Percentiles rank a stretch among this genome's conserved stretches.
phyloP scores from a whole-genome alignment of 1,140 invertebrate species.

The Drosophila virilis region DNA sequence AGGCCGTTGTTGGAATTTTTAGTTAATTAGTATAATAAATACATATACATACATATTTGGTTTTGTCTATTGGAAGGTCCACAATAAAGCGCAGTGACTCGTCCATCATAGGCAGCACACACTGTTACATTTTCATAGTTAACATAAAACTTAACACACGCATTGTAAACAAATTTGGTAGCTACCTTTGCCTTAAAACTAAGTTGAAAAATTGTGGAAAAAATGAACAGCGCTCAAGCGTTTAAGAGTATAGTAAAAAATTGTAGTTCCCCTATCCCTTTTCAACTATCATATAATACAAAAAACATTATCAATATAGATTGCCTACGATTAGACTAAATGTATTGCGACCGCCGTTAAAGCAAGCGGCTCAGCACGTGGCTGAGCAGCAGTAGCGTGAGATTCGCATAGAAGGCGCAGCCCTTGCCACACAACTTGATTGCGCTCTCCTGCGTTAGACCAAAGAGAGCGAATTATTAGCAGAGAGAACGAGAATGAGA shows the following conservation, averaged over 20 bases:
- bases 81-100: conserved; percentile 49
- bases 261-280: conserved; percentile 15
- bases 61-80: conserved; percentile 70
- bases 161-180: conserved; percentile 51
- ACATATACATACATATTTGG: conserved; percentile 44
- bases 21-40: conserved; percentile 40
- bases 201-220: conserved; percentile 59
- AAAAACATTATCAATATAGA: conserved; percentile 37
- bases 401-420: conserved; percentile 58
- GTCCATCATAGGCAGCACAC: conserved; percentile 54
- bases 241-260: conserved; percentile 69
- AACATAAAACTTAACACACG: conserved; percentile 46
- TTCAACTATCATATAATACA: conserved; percentile 32
- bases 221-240: conserved; percentile 68
- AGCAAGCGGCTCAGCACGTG: conserved; percentile 66
- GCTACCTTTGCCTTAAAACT: conserved; percentile 54
- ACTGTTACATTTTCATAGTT: conserved; percentile 57
- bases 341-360: conserved; percentile 50
- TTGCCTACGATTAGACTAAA: conserved; percentile 57
- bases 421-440: conserved; percentile 72
- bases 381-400: conserved; percentile 58
- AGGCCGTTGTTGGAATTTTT: conserved; percentile 73
- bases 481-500: not conserved
- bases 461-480: not conserved
- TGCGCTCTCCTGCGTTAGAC: conserved; percentile 56